phyloP scores from a whole-genome alignment of 2,888 invertebrate species.

The Rhagonycha lutea region DNA sequence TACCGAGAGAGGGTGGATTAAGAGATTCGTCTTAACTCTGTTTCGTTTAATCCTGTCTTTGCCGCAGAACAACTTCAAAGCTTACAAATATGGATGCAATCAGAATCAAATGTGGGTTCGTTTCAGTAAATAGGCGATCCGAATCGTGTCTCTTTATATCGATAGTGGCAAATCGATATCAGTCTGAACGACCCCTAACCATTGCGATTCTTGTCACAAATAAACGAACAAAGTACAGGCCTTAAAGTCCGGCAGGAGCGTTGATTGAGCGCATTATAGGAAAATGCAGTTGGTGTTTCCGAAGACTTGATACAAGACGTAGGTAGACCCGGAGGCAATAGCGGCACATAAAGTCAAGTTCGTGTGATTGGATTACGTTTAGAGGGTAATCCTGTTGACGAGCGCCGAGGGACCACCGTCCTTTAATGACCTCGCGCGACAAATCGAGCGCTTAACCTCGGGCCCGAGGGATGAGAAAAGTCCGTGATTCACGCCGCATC shows the following conservation, averaged over 20 bases:
- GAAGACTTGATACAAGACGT: constrained; percentile 36
- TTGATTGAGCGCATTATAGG: constrained; percentile 38
- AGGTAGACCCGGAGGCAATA: constrained; percentile 40
- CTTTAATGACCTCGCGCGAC: constrained; percentile 58
- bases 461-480: constrained; percentile 39
- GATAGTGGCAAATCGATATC: constrained; percentile 38
- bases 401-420: constrained; percentile 62
- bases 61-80: constrained; percentile 48
- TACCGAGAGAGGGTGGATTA: constrained; percentile 26
- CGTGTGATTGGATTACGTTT: constrained; percentile 70
- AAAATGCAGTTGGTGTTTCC: constrained; percentile 28
- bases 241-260: constrained; percentile 26
- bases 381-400: constrained; percentile 63
- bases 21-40: constrained; percentile 34
- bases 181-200: constrained; percentile 34
- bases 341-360: constrained; percentile 45
- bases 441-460: constrained; percentile 57
- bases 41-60: constrained; percentile 47
- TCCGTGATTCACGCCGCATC: constrained; percentile 29
- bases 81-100: constrained; percentile 50
- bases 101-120: constrained; percentile 53
- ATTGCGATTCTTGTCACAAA: constrained; percentile 41
- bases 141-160: constrained; percentile 35
- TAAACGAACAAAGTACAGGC: constrained; percentile 40
- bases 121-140: constrained; percentile 49